These are phyloP conservation scores for Akabosia matsudoensis DNA, from an alignment of 1,140 invertebrate genomes.

Conservation along the genomic window DNA sequence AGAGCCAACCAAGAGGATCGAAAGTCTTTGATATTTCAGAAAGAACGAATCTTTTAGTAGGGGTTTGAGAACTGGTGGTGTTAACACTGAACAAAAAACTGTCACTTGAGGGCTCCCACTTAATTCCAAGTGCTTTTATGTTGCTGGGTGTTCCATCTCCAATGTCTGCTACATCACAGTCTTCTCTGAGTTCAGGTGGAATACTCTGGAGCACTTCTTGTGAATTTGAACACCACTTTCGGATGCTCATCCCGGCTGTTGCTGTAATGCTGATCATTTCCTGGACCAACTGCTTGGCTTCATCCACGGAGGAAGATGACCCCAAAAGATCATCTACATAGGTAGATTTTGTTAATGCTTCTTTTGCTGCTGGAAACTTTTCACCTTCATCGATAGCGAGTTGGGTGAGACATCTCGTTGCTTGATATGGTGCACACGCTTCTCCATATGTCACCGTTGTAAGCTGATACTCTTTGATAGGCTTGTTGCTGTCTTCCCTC, in stretches of 20 bases:
- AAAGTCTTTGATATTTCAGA: constrained; percentile 49
- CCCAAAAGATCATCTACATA: constrained; percentile 55
- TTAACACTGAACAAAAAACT: background rate
- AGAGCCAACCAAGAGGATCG: constrained; percentile 51
- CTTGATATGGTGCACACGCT: constrained; percentile 15
- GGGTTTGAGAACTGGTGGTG: no score
- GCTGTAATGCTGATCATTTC: constrained; percentile 33
- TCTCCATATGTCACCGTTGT: constrained; percentile 32
- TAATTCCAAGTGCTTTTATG: constrained; percentile 29
- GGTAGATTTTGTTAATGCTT: constrained; percentile 48
- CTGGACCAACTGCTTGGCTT: background rate
- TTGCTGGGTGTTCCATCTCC: background rate
- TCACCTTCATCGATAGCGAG: background rate
- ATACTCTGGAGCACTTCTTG: constrained; percentile 6
- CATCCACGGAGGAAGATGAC: constrained; percentile 25
- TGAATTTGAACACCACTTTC: constrained; percentile 34
- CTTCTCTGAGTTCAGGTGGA: constrained; percentile 1
- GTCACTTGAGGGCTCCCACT: constrained; percentile 37
- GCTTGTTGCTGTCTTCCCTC: background rate
- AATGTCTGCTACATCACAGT: background rate
- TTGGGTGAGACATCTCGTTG: constrained; percentile 21
- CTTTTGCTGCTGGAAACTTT: constrained; percentile 45
- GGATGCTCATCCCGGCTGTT: constrained; percentile 38
- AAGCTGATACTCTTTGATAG: constrained; percentile 17
- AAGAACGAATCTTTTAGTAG: constrained; percentile 48